Base-by-base conservation (phyloP, 1,140 invertebrate species). In the Lamellibrachia luymesi region DNA sequence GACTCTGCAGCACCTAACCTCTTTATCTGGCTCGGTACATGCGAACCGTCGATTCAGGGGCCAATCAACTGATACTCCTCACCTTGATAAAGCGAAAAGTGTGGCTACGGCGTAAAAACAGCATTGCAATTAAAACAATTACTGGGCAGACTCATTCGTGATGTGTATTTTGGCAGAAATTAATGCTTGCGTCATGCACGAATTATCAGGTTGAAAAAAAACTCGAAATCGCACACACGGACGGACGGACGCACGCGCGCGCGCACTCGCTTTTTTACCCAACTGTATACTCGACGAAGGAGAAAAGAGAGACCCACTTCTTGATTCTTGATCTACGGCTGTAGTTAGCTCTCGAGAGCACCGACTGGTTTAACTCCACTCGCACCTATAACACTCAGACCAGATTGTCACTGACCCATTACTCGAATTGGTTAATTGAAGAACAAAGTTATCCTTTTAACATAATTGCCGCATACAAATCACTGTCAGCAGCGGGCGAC, bases 341-440 rank as follows among this genome's bases (percentile, higher is more conserved):
- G 64, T 22, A 80, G 25, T 2, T 17, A 80, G 13, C 64, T 22
- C 64, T 80, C 8, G 64, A 80, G 64, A 22, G 64, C 64, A 2
- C 64, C 64, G 64, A 80, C 64, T 80, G 64, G 64, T 80, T 80
- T 80, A 8, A 80, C 64, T 80, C 64, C 6, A 0, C 5, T 80
- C 64, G 8, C 17, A 22, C 17, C 64, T 80, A 80, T 22, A 80
- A 2, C 64, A 80, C 64, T 22, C 64, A 80, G 64, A 80, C 64
- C 64, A 10, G 13, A 22, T 80, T 80, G 64, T 80, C 64, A 80
- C 13, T 22, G 64, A 80, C 64, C 64, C 64, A 22, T 80, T 80
- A 80, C 64, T 80, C 64, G 64, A 80, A 80, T 80, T 80, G 64
- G 64, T 80, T 80, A 80, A 80, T 80, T 80, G 64, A 80, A 80